These are phyloP conservation scores for Macroramphosus scolopax DNA, from an alignment of 2,797 vertebrate genomes.

Conservation along the genomic window DNA sequence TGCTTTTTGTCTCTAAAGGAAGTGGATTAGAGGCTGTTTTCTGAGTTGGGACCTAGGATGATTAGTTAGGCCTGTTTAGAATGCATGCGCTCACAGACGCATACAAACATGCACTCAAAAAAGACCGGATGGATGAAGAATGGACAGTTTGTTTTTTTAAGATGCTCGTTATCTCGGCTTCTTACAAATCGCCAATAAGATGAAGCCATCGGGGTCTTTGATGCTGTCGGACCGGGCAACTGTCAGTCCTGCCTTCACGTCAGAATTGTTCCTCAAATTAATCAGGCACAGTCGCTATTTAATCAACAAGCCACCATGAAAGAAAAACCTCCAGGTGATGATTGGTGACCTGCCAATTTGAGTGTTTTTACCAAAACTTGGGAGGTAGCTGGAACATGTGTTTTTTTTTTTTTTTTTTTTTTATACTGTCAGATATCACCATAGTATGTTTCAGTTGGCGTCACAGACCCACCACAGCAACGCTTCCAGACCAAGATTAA, in stretches of 20 bases:
- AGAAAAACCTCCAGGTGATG: constrained; percentile 31
- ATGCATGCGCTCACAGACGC: constrained; percentile 69
- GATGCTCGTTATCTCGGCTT: constrained; percentile 55
- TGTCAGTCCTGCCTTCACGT: constrained; percentile 37
- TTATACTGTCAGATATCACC: constrained; percentile 18
- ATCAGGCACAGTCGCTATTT: constrained; percentile 28
- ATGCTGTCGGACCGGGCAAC: constrained; percentile 15
- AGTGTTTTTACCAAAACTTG: constrained; percentile 30
- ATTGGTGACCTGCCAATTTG: constrained; percentile 38
- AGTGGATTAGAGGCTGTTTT: constrained; percentile 74
- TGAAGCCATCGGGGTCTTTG: constrained; percentile 28
- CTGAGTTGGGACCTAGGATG: constrained; percentile 66
- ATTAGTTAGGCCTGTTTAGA: constrained; percentile 75
- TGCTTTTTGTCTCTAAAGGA: constrained; percentile 72
- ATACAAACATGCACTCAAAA: constrained; percentile 62
- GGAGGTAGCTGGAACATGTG: constrained; percentile 18
- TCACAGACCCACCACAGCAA: constrained; percentile 5
- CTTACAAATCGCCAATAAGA: constrained; percentile 36
- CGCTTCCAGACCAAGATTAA: constrained; percentile 8
- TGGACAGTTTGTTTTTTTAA: constrained; percentile 53
- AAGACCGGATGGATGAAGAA: constrained; percentile 44
- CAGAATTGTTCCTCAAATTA: constrained; percentile 12
- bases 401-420: constrained; percentile 47
- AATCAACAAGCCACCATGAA: constrained; percentile 35
- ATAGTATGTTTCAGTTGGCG: constrained; percentile 11